phyloP scores from a whole-genome alignment of 2,113 vertebrate genomes.

The Etheostoma spectabile region DNA sequence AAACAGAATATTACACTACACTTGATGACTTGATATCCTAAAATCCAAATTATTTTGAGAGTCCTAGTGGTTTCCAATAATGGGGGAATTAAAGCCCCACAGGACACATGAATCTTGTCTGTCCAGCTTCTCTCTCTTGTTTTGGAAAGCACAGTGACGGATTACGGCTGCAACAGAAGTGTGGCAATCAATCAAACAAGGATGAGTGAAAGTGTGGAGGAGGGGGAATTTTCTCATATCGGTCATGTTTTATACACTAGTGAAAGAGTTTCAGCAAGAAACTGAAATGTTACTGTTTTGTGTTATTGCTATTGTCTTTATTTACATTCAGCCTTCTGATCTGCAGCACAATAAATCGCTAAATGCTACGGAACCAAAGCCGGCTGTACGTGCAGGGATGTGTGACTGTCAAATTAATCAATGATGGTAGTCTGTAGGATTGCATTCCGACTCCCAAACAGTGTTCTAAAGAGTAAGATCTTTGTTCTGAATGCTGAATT shows the following conservation, averaged over 20 bases:
- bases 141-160: conserved; percentile 52
- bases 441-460: conserved; percentile 43
- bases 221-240: conserved; percentile 52
- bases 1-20: neutral
- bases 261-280: conserved; percentile 49
- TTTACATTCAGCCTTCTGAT: conserved; percentile 38
- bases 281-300: conserved; percentile 36
- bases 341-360: conserved; percentile 29
- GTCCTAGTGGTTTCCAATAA: conserved; percentile 11
- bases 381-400: neutral
- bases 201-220: conserved; percentile 55
- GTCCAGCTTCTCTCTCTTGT: conserved; percentile 53
- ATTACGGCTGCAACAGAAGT: conserved; percentile 68
- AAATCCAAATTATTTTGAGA: conserved; percentile 21
- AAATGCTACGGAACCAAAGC: conserved; percentile 17
- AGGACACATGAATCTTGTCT: conserved; percentile 26
- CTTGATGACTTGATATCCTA: conserved; percentile 8
- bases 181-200: conserved; percentile 70
- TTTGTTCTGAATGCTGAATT: conserved; percentile 26
- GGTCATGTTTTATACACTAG: conserved; percentile 63
- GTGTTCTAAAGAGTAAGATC: conserved; percentile 45
- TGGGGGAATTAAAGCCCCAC: conserved; percentile 16
- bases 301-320: conserved; percentile 44
- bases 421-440: conserved; percentile 27
- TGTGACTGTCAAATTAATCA: conserved; percentile 13